Conservation (phyloP, 2,113 vertebrate species). For the Fregata magnificens region DNA sequence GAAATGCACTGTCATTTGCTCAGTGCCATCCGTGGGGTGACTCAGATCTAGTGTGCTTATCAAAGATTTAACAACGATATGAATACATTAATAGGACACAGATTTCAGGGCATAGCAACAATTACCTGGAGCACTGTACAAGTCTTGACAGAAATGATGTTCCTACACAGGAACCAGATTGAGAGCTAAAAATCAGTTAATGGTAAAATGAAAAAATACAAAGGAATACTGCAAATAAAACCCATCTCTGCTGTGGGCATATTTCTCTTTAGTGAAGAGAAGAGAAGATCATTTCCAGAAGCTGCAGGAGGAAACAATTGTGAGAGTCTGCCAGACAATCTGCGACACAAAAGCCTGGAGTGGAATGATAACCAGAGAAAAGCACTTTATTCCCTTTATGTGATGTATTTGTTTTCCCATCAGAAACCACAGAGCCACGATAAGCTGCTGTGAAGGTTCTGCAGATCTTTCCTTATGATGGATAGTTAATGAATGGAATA, state of each 20-base stretch:
- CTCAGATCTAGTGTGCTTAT: not conserved
- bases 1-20: not conserved
- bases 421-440: slow-evolving; percentile 23
- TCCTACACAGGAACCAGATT: not conserved
- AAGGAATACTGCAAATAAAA: slow-evolving; percentile 15
- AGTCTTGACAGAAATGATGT: not conserved
- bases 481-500: not conserved
- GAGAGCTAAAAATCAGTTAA: not conserved
- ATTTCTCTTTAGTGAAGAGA: slow-evolving; percentile 36
- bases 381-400: slow-evolving; percentile 6
- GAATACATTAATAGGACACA: not conserved
- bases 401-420: slow-evolving; percentile 3
- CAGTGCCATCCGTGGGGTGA: not conserved
- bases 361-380: slow-evolving; percentile 45
- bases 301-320: slow-evolving; percentile 38
- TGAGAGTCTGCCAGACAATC: slow-evolving; percentile 43
- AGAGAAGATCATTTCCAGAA: slow-evolving; percentile 55
- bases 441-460: not conserved
- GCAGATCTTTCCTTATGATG: not conserved
- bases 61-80: not conserved
- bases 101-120: not conserved
- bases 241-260: slow-evolving; percentile 8
- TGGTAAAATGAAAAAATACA: slow-evolving; percentile 7
- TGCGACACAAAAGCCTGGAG: slow-evolving; percentile 29
- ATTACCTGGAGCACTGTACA: not conserved